Conservation (phyloP, 1,140 invertebrate genomes). For the Bombus pyrosoma region DNA sequence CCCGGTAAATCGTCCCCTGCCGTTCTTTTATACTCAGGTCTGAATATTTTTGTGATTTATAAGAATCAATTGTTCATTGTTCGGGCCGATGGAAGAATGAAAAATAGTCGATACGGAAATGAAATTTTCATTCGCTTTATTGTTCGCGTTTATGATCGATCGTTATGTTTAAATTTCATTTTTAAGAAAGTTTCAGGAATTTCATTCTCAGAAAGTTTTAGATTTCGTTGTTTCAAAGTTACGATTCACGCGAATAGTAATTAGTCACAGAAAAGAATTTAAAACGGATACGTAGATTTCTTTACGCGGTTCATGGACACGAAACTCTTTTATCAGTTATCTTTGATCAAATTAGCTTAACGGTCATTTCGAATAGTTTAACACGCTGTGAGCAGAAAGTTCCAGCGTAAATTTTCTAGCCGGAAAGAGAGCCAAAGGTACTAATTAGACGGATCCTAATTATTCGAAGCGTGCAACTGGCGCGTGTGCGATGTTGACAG, state of each 20-base stretch:
- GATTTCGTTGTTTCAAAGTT: neutral
- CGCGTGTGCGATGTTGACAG: slow-evolving; percentile 19
- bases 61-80: neutral
- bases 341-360: slow-evolving; percentile 13
- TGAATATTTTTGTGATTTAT: neutral
- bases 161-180: neutral
- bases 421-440: neutral
- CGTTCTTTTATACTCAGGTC: neutral
- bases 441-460: slow-evolving; percentile 52
- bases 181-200: neutral
- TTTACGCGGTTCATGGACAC: neutral
- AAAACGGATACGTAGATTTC: neutral
- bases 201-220: no score
- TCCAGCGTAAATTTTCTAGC: neutral
- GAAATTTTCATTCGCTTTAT: neutral
- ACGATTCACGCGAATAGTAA: neutral
- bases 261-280: neutral
- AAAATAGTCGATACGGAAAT: neutral
- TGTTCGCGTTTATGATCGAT: no score
- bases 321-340: neutral
- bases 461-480: slow-evolving; percentile 27
- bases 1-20: no score
- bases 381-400: neutral
- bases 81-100: neutral
- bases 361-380: neutral